Conservation (phyloP, 2,888 invertebrate genomes). For the Euplexia lucipara region DNA sequence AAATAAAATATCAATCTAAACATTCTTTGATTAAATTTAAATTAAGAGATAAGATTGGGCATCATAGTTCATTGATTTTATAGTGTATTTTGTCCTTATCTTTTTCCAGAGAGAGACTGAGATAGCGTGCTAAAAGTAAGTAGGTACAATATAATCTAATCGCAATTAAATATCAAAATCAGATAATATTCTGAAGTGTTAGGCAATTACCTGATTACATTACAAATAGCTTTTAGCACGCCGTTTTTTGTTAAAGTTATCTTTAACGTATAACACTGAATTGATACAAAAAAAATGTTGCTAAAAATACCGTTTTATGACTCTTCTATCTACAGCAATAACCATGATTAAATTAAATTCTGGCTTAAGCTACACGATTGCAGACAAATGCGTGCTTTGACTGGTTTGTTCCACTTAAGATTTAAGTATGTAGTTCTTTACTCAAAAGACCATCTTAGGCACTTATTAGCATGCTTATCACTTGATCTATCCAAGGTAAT, state of each 20-base stretch:
- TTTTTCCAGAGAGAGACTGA: not conserved
- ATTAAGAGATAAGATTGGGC: constrained; percentile 21
- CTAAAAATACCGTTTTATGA: not conserved
- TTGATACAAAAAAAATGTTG: not conserved
- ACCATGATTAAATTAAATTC: not conserved
- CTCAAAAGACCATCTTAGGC: no score
- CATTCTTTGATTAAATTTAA: constrained; percentile 20
- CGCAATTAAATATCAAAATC: constrained; percentile 7
- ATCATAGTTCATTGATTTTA: constrained; percentile 22
- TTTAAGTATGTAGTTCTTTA: no score
- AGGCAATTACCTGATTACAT: constrained; percentile 15
- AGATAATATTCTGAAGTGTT: constrained; percentile 26
- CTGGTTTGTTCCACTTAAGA: no score
- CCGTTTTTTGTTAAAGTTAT: constrained; percentile 17
- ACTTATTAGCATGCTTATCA: no score
- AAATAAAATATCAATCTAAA: not conserved
- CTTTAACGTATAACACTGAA: constrained; percentile 13
- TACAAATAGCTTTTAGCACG: constrained; percentile 10
- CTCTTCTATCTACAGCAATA: not conserved
- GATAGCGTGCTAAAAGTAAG: not conserved
- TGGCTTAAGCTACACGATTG: no score
- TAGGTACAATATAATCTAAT: not conserved
- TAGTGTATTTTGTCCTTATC: constrained; percentile 7
- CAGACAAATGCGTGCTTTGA: no score
- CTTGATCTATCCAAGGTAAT: no score